Evolutionary conservation across 2,113 vertebrate species (phyloP).

Genomic region (Eurystomus gularis): DNA sequence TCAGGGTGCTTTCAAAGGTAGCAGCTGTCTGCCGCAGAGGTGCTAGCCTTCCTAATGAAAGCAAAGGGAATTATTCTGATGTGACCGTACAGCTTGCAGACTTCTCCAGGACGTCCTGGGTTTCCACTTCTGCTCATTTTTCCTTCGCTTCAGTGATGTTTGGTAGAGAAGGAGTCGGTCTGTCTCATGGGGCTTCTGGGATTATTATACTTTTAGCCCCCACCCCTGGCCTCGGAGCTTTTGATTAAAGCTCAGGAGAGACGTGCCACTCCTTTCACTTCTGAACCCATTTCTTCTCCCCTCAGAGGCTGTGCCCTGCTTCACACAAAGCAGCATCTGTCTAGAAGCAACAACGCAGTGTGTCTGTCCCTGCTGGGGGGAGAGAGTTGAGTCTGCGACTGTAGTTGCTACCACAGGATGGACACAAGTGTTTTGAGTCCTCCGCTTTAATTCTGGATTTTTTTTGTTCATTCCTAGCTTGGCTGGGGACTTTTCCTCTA

Average conservation of each 20-base stretch:
- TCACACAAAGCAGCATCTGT: not conserved
- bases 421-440: not conserved
- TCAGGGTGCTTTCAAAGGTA: not conserved
- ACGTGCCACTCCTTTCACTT: not conserved
- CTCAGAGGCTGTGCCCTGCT: not conserved
- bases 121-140: not conserved
- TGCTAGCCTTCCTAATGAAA: not conserved
- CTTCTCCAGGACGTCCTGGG: not conserved
- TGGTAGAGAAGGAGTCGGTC: not conserved
- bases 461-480: not conserved
- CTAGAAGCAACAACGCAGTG: not conserved
- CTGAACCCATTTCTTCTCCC: not conserved
- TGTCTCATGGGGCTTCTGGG: not conserved
- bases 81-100: not conserved
- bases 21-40: not conserved
- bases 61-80: not conserved
- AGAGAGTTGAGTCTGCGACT: not conserved
- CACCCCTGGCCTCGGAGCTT: not conserved
- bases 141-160: not conserved
- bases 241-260: not conserved
- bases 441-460: not conserved
- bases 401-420: not conserved
- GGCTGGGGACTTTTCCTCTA: not conserved
- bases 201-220: not conserved
- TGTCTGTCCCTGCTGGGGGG: too few relatives aligned